Conservation (phyloP, 2,888 invertebrate species). For the Meliscaeva auricollis region DNA sequence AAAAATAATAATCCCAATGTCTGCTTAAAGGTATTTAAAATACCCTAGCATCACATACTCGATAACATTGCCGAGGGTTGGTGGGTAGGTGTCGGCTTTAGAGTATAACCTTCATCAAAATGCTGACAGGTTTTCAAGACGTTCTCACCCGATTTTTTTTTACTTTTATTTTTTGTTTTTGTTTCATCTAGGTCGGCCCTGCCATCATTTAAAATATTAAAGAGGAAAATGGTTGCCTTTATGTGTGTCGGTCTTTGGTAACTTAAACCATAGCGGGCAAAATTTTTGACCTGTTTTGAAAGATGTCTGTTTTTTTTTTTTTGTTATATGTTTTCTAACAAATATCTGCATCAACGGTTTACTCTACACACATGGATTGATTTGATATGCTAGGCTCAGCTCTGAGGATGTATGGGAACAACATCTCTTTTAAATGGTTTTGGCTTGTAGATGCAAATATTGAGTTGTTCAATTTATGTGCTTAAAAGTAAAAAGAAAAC, state of each 20-base stretch:
- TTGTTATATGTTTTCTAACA: neutral
- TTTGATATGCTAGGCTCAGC: slow-evolving; percentile 33
- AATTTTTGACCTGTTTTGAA: slow-evolving; percentile 65
- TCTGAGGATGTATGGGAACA: neutral
- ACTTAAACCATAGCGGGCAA: slow-evolving; percentile 51
- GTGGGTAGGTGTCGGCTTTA: slow-evolving; percentile 73
- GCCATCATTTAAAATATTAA: neutral
- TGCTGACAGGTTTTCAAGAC: slow-evolving; percentile 83
- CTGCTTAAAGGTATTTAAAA: slow-evolving; percentile 62
- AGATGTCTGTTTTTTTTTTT: slow-evolving; percentile 42
- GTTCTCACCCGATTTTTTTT: slow-evolving; percentile 79
- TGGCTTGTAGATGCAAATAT: too few species aligned
- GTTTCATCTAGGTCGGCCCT: slow-evolving; percentile 5
- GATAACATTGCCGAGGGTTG: slow-evolving; percentile 41
- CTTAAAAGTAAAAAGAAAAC: too few species aligned
- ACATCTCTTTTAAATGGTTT: neutral
- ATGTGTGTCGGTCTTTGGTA: slow-evolving; percentile 58
- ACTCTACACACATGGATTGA: neutral
- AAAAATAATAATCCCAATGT: slow-evolving; percentile 13
- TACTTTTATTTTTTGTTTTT: slow-evolving; percentile 10
- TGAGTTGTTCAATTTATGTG: too few species aligned
- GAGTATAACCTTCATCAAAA: slow-evolving; percentile 82
- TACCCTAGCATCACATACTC: slow-evolving; percentile 45
- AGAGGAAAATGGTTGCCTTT: slow-evolving; percentile 64
- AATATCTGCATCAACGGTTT: neutral